Base-by-base conservation (phyloP, 2,888 invertebrate genomes). In the Sclerodermus sp. region DNA sequence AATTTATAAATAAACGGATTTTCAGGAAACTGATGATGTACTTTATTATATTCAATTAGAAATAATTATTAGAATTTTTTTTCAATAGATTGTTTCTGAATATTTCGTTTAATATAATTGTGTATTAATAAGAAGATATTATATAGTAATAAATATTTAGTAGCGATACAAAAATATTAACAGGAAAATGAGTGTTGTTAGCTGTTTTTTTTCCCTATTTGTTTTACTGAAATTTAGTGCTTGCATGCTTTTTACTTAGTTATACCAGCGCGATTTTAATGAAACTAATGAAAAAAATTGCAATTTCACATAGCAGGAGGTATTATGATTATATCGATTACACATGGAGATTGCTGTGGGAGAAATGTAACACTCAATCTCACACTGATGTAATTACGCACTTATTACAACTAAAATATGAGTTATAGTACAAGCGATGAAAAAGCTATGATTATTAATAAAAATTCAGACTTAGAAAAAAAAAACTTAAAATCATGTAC, bases 361-460 rank as follows among this genome's bases (percentile, higher is more conserved):
- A 29, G 40, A 46, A 47, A 51, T 23, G 23, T 23, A 23, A 23
- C 23, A 23, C 23, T 23, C 23, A 23, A 23, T 8, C 23, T 23
- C 23, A 23, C 23, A 23, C 23, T 23, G 23, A 23, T 23, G 23
- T 23, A 23, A n/a, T n/a, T n/a, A n/a, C 50, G 36, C 42, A 42
- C 13, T 23, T 23, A 29, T 36, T 51, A 17, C 39, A 49, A 31
- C 31, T 17, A 31, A 37, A 31, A 51, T 46, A 44, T 37, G 45
- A 40, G 45, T 55, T 38, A 56, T 51, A 54, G 42, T 30, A 38
- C 53, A 62, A 63, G 62, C 58, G 29, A 55, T 44, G 58, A 51
- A 30, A 47, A 57, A 59, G 58, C 58, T 56, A 53, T 53, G 53
- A 53, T 49, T 63, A 60, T 57, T 55, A 53, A 53, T 58, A 42